A percentile compares a stretch with the other conserved stretches of the same genome.
Evolutionary conservation across 2,113 vertebrate genomes (phyloP).

Genomic region (Thunnus maccoyii): DNA sequence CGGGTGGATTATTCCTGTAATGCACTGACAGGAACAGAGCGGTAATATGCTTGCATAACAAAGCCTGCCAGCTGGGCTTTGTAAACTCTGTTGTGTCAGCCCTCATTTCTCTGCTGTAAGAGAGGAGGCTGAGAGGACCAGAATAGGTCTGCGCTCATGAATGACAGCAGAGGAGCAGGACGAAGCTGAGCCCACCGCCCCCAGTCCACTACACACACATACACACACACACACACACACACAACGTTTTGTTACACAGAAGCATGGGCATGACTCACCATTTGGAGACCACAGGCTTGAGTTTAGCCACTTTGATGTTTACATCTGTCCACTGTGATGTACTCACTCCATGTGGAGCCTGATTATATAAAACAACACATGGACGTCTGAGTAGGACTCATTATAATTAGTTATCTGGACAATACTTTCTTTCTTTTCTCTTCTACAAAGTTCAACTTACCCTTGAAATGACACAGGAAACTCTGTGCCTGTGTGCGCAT

Average conservation of each 20-base stretch:
- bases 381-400: not conserved
- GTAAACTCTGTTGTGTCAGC: slow-evolving; percentile 43
- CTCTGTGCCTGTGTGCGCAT: slow-evolving; percentile 3
- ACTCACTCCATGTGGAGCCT: not conserved
- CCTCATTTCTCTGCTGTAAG: slow-evolving; percentile 36
- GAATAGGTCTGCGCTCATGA: slow-evolving; percentile 23
- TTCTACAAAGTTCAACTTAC: slow-evolving; percentile 19
- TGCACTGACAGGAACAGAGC: slow-evolving; percentile 37
- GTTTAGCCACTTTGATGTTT: slow-evolving; percentile 45
- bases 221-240: slow-evolving; percentile 18
- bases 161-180: slow-evolving; percentile 21
- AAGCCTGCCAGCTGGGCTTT: slow-evolving; percentile 54
- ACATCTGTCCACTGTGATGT: slow-evolving; percentile 18
- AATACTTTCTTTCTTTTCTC: not conserved
- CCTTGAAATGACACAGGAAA: slow-evolving; percentile 42
- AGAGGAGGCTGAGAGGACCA: slow-evolving; percentile 33
- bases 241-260: not conserved
- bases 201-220: slow-evolving; percentile 1
- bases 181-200: not conserved
- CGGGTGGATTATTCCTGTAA: slow-evolving; percentile 45
- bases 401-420: slow-evolving; percentile 12
- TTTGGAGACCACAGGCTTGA: slow-evolving; percentile 41
- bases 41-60: slow-evolving; percentile 50
- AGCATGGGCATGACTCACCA: slow-evolving; percentile 42
- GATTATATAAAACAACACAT: slow-evolving; percentile 30